A percentile compares a stretch with the other conserved stretches of the same genome.
These are phyloP conservation scores for Sebastes steindachneri DNA, from an alignment of 2,797 vertebrate genomes.

Conservation along the genomic window DNA sequence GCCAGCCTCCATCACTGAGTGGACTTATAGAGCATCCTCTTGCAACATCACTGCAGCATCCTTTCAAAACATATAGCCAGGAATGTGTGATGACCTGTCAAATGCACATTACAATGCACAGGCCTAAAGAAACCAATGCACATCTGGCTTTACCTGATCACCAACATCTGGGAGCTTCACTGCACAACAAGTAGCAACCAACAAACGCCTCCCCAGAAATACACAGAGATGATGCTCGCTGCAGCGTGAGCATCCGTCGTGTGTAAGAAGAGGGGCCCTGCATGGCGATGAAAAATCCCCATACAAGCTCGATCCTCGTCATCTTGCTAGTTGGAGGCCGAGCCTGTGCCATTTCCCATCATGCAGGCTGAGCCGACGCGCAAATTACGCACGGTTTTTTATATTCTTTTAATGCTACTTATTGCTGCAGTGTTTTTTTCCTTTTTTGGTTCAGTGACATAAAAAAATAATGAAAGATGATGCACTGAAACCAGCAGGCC, in stretches of 20 bases:
- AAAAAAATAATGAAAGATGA: slow-evolving; percentile 1
- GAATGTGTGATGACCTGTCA: slow-evolving; percentile 11
- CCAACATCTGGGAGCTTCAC: slow-evolving; percentile 17
- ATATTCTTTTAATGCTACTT: fast-evolving
- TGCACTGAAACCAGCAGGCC: slow-evolving; percentile 51
- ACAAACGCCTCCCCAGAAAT: neutral
- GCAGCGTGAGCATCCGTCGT: slow-evolving; percentile 30
- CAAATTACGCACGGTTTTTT: neutral
- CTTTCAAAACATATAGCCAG: slow-evolving; percentile 8
- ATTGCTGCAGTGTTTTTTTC: neutral
- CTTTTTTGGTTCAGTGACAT: neutral
- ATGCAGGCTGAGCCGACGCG: slow-evolving; percentile 10
- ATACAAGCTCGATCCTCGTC: slow-evolving; percentile 42
- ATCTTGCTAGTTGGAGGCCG: slow-evolving; percentile 56
- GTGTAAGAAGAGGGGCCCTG: slow-evolving; percentile 27
- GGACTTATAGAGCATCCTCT: slow-evolving; percentile 30
- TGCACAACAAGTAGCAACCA: slow-evolving; percentile 6
- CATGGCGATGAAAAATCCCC: neutral
- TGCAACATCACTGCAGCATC: slow-evolving; percentile 64
- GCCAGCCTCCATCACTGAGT: neutral
- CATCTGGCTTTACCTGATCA: slow-evolving; percentile 27
- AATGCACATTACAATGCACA: neutral
- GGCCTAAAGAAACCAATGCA: neutral
- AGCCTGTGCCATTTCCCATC: slow-evolving; percentile 53
- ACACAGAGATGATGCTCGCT: neutral